Conservation (phyloP, 2,113 vertebrate genomes). For the Oophaga pumilio region DNA sequence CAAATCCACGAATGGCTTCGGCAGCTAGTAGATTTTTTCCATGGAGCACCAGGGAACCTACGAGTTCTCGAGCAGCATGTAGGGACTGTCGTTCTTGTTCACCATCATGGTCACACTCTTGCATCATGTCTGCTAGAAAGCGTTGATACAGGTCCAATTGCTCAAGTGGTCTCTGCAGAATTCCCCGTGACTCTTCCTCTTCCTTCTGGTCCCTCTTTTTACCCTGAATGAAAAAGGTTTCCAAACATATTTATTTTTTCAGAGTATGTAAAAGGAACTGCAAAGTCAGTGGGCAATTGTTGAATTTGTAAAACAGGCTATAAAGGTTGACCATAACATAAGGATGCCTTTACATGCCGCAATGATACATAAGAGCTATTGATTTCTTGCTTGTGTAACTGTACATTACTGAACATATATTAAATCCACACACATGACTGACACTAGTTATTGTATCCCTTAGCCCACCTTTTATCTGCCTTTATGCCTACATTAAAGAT, state of each 20-base stretch:
- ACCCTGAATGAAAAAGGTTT: neutral
- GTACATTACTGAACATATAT: no score
- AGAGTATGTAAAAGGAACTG: neutral
- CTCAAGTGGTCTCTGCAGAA: constrained; percentile 78
- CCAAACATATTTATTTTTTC: neutral
- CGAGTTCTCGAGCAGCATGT: constrained; percentile 78
- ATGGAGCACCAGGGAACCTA: constrained; percentile 79
- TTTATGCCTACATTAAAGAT: no score
- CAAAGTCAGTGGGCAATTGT: neutral
- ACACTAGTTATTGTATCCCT: no score
- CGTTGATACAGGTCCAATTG: constrained; percentile 80
- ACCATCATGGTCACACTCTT: constrained; percentile 75
- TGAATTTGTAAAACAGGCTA: neutral
- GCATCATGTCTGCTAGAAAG: constrained; percentile 82
- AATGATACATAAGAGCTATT: no score
- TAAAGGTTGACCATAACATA: no score
- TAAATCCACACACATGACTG: no score
- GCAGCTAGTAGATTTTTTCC: constrained; percentile 85
- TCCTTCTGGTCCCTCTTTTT: constrained; percentile 16
- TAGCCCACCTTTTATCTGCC: no score
- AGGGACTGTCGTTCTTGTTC: constrained; percentile 68
- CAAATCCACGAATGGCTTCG: constrained; percentile 86
- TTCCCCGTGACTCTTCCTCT: constrained; percentile 65
- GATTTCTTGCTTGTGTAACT: no score
- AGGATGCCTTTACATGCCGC: no score